Evolutionary conservation across 2,888 invertebrate species (phyloP), one percentile per base, ranked within the genome.

Genomic region (Disparrhopalites patrizii): DNA sequence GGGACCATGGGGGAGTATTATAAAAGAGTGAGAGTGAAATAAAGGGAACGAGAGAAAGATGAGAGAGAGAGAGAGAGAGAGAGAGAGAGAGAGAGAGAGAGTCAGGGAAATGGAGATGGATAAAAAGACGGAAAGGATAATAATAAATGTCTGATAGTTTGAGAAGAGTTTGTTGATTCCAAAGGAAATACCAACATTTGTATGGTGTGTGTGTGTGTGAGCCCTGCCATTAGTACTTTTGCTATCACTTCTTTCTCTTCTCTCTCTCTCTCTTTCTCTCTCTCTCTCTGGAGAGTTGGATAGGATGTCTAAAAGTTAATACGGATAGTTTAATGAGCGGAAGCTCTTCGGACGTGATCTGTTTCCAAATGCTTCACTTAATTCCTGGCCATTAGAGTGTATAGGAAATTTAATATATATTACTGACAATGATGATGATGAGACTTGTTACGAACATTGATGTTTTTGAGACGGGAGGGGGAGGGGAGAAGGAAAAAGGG

Each of bases 291-390:
- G n/a, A 13, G 36, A 36, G 13, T 36, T 36, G 13, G 36, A 36
- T n/a, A n/a, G n/a, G n/a, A n/a, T n/a, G n/a, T n/a, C n/a, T n/a
- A n/a, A n/a, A n/a, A n/a, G n/a, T n/a, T 43, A 38, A 65, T 38
- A 38, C n/a, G n/a, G 58, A 66, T 54, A 70, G 72, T 71, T 62
- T 74, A 73, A 75, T 73, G 75, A 75, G 75, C 73, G 75, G 75
- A 75, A 75, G 73, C 70, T 18, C 54, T 27, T 28, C 36, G 69
- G 69, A 75, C 75, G 75, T 75, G 75, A 75, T 73, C 69, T 69
- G 73, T 69, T 73, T 75, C 68, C 64, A 72, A 72, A 72, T 68
- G 65, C 60, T 66, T 43, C 66, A 64, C 63, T 70, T 66, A 65
- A 60, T 66, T 66, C 60, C 51, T 52, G 27, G 30, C 25, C 52